Evolutionary conservation across 2,888 invertebrate genomes (phyloP).

Genomic region (Ichneumoninae sp.): DNA sequence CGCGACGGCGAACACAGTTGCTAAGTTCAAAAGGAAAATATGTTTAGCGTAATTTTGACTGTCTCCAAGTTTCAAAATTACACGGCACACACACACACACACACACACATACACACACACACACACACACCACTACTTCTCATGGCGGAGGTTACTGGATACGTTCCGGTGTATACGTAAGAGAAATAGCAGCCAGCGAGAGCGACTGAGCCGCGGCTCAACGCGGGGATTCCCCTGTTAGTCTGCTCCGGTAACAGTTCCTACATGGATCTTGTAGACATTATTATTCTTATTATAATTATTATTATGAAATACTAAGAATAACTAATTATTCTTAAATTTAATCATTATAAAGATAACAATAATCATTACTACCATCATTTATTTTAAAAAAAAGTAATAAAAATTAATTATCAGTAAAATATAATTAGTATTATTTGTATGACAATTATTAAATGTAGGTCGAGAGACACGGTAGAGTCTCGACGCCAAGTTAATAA

Average conservation of each 20-base stretch:
- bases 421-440: too few species aligned
- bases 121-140: neutral
- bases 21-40: slow-evolving; percentile 47
- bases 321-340: too few species aligned
- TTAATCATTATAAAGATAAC: too few species aligned
- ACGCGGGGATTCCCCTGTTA: slow-evolving; percentile 2
- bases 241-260: neutral
- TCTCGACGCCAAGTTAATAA: too few species aligned
- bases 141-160: neutral
- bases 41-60: slow-evolving; percentile 43
- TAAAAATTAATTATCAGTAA: too few species aligned
- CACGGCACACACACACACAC: slow-evolving; percentile 2
- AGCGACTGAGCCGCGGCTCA: neutral
- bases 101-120: neutral
- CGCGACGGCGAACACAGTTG: neutral
- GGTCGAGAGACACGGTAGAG: too few species aligned
- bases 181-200: neutral
- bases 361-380: too few species aligned
- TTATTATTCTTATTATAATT: neutral
- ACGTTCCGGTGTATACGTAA: neutral
- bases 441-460: neutral
- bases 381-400: too few species aligned
- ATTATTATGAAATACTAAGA: too few species aligned
- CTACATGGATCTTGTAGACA: neutral
- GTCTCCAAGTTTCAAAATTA: slow-evolving; percentile 45